Conservation (phyloP, 2,797 vertebrate genomes). For the Astyanax mexicanus region DNA sequence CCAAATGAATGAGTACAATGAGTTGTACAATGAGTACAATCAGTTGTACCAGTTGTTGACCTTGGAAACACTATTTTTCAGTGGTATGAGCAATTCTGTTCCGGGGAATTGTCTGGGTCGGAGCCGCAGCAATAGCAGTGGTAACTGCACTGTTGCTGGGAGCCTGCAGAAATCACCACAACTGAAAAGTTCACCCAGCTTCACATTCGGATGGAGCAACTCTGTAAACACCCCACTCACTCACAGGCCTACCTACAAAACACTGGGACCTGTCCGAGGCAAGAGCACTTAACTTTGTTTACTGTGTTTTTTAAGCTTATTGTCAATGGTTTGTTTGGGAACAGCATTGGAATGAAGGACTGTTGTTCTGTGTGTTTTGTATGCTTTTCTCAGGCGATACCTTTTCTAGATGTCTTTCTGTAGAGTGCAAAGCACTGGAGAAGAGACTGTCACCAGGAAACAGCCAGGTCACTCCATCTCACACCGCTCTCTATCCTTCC, state of each 20-base stretch:
- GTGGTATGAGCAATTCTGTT: conserved; percentile 80
- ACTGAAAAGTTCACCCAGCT: conserved; percentile 87
- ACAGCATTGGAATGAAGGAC: background rate
- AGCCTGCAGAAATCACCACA: conserved; percentile 85
- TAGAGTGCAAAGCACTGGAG: conserved; percentile 86
- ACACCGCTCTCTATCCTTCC: conserved; percentile 70
- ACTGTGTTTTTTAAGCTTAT: no score
- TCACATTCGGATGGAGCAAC: conserved; percentile 84
- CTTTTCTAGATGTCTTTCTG: conserved; percentile 57
- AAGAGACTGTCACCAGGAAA: conserved; percentile 83
- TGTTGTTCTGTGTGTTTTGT: background rate
- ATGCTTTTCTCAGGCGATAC: no score
- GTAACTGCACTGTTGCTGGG: conserved; percentile 80
- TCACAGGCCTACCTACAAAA: conserved; percentile 68
- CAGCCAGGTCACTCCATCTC: conserved; percentile 69
- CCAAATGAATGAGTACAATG: no score
- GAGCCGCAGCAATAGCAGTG: conserved; percentile 81
- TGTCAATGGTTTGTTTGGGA: no score
- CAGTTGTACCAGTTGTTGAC: background rate
- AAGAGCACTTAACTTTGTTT: no score
- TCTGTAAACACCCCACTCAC: conserved; percentile 59
- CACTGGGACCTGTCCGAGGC: conserved; percentile 87
- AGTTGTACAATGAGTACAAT: no score
- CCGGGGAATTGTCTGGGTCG: conserved; percentile 84
- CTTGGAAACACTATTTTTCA: conserved; percentile 52